phyloP scores from a whole-genome alignment of 2,797 vertebrate species.

The Labeo calbasu region DNA sequence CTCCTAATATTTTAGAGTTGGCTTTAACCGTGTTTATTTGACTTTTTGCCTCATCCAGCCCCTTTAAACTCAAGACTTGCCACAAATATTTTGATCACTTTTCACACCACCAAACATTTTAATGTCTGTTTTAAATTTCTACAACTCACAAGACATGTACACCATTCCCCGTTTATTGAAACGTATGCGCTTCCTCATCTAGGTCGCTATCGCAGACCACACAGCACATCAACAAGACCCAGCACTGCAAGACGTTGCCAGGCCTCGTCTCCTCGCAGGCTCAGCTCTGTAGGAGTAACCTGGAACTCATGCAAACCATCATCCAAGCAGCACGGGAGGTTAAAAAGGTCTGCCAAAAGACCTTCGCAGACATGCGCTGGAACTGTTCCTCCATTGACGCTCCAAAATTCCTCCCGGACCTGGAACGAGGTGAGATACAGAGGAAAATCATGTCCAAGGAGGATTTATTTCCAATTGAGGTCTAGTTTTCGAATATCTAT shows the following conservation, averaged over 20 bases:
- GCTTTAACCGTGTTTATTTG: constrained; percentile 25
- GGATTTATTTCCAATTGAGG: constrained; percentile 17
- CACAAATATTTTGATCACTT: constrained; percentile 17
- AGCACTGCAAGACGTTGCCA: constrained; percentile 94
- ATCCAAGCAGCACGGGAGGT: constrained; percentile 91
- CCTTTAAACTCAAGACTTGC: constrained; percentile 11
- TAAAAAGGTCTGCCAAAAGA: constrained; percentile 94
- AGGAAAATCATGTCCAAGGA: constrained; percentile 16
- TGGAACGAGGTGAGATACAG: constrained; percentile 88
- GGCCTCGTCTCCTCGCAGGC: constrained; percentile 94
- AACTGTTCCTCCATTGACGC: constrained; percentile 95
- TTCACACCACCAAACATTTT: constrained; percentile 14
- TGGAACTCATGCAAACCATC: constrained; percentile 96
- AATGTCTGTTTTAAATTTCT: not conserved
- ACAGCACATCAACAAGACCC: constrained; percentile 91
- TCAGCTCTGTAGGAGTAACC: constrained; percentile 95
- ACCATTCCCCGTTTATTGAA: not conserved
- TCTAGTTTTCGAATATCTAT: constrained; percentile 12
- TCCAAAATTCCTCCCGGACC: constrained; percentile 90
- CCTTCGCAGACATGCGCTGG: constrained; percentile 96
- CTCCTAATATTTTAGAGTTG: constrained; percentile 38
- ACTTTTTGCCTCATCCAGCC: not conserved
- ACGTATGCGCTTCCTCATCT: constrained; percentile 37
- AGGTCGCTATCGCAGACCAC: constrained; percentile 91
- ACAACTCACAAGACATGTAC: not conserved